Evolutionary conservation across 2,888 invertebrate species (phyloP), one percentile per base, ranked within the genome.

Genomic region (Tupiocoris notatus): DNA sequence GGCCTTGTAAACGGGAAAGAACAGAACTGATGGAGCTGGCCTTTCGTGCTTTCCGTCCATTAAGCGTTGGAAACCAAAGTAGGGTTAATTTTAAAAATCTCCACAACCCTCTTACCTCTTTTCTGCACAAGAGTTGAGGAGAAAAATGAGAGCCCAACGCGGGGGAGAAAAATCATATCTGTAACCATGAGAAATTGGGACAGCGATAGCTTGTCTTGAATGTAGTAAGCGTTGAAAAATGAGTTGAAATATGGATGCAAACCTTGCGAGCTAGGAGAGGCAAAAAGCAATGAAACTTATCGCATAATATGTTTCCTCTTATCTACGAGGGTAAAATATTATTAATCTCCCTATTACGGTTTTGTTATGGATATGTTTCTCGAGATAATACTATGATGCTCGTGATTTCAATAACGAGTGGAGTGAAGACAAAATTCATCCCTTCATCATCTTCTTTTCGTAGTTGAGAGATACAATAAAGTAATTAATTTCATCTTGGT

Each of bases 111-210:
- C 22, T 65, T 23, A 65, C 23, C n/a, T 23, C 16, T 20, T n/a
- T n/a, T n/a, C n/a, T n/a, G n/a, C n/a, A n/a, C n/a, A 9, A 61
- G 18, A 61, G 23, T 22, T 12, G 22, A n/a, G 64, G 6, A 63
- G n/a, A 21, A 22, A 22, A 63, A 22, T 63, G 64, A 22, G 20
- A 22, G 22, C 17, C 59, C 59, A 3, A n/a, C 17, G 7, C 3
- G 59, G 59, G 63, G 22, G 21, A 21, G 63, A 63, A 63, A 63
- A 63, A 63, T 63, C 16, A 63, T 70, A 70, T 70, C 70, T 58
- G 70, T 61, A 23, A 70, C 70, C 58, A 59, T 70, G 70, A 70
- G 61, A 70, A 70, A 70, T 70, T 70, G 70, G 25, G 23, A 61
- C 25, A 59, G 70, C 61, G 70, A 70, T 67, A 67, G 67, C 67